Evolutionary conservation across 2,113 vertebrate species (phyloP), one percentile per base, ranked within the genome.

Genomic region (Peucedramus taeniatus): DNA sequence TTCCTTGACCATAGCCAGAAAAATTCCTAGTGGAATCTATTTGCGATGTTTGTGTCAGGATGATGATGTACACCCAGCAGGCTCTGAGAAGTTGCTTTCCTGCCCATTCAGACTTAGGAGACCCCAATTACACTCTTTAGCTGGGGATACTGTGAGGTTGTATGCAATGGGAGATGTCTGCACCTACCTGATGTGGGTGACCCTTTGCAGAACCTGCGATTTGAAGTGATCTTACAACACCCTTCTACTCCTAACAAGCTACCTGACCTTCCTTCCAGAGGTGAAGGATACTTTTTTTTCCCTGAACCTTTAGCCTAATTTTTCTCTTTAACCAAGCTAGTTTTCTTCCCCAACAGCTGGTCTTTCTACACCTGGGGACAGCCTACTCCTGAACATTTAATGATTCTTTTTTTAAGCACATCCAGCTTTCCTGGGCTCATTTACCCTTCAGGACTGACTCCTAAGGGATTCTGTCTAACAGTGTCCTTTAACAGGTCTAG

Each of bases 131-230:
- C 5, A 9, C 6, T 49, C n/a, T 47, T 51, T 15, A 53, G 10
- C 0, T 4, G 0, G 31, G 22, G 28, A 26, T 50, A 15, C 28
- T 3, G 1, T 7, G 22, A 33, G 17, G 7, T n/a, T 16, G 12
- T 17, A 21, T 3, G 6, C 3, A 12, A 7, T 30, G 50, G 28
- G 11, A 71, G 4, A 8, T 42, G 5, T 45, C 37, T 61, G 15
- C 42, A 56, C 10, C 11, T 61, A 21, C 35, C 33, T 50, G 22
- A 27, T 40, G 22, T 19, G 9, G 28, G 22, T 22, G 18, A 33
- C 13, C 16, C 13, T 51, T 50, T 61, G 19, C 47, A 74, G 44
- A 15, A n/a, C 16, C 44, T 69, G 44, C 1, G 3, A 26, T 60
- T 40, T 70, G 54, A 69, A 35, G 12, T 49, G 26, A 15, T 70